phyloP scores from a whole-genome alignment of 35 echinoderm and acorn worm species.

The Heliocidaris tuberculata region DNA sequence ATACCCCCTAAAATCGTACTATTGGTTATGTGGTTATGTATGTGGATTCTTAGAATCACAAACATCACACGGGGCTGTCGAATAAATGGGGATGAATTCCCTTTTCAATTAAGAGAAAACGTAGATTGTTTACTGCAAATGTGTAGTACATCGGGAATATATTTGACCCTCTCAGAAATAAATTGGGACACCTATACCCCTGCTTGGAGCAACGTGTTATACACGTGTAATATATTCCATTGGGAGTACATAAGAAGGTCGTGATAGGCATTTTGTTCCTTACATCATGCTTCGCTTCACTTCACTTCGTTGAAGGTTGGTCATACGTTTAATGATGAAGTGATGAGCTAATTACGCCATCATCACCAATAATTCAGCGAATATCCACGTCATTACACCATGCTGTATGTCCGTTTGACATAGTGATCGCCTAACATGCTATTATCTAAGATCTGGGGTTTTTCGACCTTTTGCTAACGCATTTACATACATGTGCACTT shows the following conservation, averaged over 20 bases:
- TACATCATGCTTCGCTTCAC: background rate
- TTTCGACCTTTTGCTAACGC: too few relatives aligned
- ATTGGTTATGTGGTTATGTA: background rate
- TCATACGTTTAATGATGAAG: slow-evolving; percentile 9
- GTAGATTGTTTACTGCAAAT: background rate
- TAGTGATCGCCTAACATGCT: too few relatives aligned
- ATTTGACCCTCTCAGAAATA: background rate
- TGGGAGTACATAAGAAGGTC: background rate
- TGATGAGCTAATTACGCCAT: background rate
- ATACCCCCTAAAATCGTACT: background rate
- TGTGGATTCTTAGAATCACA: background rate
- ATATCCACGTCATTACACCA: background rate
- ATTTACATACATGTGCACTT: too few relatives aligned
- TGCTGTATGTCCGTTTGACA: background rate
- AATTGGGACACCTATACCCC: background rate
- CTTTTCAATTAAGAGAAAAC: background rate
- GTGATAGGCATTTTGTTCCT: background rate
- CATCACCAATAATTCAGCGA: background rate
- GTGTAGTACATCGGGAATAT: background rate
- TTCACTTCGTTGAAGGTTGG: background rate
- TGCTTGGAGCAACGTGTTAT: background rate
- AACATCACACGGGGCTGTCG: background rate
- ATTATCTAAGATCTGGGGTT: too few relatives aligned
- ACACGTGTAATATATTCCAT: background rate
- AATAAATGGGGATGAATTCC: background rate